These are phyloP conservation scores for Drosophila demipolita DNA, from an alignment of 2,888 invertebrate genomes.

Conservation along the genomic window DNA sequence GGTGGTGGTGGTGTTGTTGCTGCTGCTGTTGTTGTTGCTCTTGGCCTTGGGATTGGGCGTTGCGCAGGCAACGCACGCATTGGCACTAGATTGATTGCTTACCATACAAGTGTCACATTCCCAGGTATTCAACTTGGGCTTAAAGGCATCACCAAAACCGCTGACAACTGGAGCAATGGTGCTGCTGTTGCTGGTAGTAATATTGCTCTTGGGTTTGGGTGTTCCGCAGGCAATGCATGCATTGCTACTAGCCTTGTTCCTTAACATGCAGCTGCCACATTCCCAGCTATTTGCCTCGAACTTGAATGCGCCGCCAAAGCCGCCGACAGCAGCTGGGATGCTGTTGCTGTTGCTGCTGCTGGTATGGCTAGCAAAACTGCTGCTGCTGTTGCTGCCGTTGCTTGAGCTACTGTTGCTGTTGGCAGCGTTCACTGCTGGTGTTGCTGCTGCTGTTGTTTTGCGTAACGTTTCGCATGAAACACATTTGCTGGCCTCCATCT, in stretches of 20 bases:
- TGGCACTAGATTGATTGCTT: conserved; percentile 85
- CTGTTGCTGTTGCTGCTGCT: conserved; percentile 16
- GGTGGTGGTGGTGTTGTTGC: too few species aligned
- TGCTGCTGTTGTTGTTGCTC: conserved; percentile 21
- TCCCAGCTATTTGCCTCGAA: conserved; percentile 87
- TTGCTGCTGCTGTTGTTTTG: conserved; percentile 19
- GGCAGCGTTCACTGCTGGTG: too few species aligned
- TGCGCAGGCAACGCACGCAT: conserved; percentile 87
- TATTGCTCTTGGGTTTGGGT: conserved; percentile 81
- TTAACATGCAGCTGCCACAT: conserved; percentile 87
- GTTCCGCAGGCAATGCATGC: conserved; percentile 87
- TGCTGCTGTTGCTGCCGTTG: conserved; percentile 13
- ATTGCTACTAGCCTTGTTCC: conserved; percentile 85
- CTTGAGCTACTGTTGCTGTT: not conserved
- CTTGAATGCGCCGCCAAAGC: conserved; percentile 86
- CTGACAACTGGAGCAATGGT: not conserved
- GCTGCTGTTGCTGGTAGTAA: conserved; percentile 8
- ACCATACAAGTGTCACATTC: conserved; percentile 87
- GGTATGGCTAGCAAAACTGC: conserved; percentile 6
- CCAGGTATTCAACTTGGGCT: conserved; percentile 87
- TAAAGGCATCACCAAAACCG: conserved; percentile 85
- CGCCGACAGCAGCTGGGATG: not conserved
- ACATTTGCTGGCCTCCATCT: conserved; percentile 85
- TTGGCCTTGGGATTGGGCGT: conserved; percentile 83
- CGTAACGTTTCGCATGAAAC: conserved; percentile 86